phyloP scores from a whole-genome alignment of 2,797 vertebrate species.

The Triplophysa bombifrons region DNA sequence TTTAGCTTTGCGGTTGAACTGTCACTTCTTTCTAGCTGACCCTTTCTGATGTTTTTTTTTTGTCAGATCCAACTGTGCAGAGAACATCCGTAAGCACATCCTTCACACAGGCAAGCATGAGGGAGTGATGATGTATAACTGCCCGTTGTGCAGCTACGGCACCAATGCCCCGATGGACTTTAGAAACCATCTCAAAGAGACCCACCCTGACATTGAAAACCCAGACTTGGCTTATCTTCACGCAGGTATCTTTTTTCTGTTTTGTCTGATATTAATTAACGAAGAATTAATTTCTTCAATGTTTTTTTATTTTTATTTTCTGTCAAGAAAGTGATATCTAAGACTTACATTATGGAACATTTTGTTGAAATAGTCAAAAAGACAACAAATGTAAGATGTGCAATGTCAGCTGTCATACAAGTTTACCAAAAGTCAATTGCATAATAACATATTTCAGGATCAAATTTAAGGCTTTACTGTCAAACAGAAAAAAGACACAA shows the following conservation, averaged over 20 bases:
- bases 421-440: too few species aligned
- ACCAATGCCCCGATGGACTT: conserved; percentile 96
- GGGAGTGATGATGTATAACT: conserved; percentile 99
- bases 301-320: neutral
- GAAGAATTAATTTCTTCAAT: neutral
- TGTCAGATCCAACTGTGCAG: conserved; percentile 95
- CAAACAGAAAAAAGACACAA: too few species aligned
- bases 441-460: too few species aligned
- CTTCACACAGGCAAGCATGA: conserved; percentile 97
- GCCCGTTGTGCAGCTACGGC: conserved; percentile 89
- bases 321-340: too few species aligned
- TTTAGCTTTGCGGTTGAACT: too few species aligned
- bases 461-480: too few species aligned
- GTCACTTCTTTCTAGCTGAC: neutral
- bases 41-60: conserved; percentile 12
- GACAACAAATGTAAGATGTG: too few species aligned
- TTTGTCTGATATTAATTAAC: neutral
- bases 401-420: too few species aligned
- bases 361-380: too few species aligned
- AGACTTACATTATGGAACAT: too few species aligned
- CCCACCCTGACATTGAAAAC: conserved; percentile 93
- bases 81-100: conserved; percentile 99
- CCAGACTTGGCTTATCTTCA: conserved; percentile 97
- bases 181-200: conserved; percentile 95
- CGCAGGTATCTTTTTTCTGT: conserved; percentile 79